Base-by-base conservation (phyloP, 30 jellyfish, hydroid and myxozoan species). In the Catostylus mosaicus region DNA sequence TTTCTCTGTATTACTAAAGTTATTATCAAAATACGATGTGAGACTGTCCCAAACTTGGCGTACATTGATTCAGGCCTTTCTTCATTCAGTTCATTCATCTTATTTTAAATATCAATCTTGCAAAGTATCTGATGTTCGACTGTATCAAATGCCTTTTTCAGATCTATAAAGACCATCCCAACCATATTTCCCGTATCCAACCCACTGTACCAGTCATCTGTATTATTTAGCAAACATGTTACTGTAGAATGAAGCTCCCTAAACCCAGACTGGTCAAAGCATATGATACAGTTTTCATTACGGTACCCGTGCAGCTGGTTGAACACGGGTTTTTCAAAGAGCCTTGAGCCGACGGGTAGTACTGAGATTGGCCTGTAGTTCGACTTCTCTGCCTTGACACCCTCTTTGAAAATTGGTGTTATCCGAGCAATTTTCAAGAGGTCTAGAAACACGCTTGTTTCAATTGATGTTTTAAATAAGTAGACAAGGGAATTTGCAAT, bases 331-430 rank as follows among this genome's bases (percentile, higher is more conserved):
- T 23, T 62, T 62, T 62, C 69, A 56, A 56, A 20, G 11, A 56
- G 26, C 26, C n/a, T 56, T 7, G 69, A 56, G 11, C 10, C 32
- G 46, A 62, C 75, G 26, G 75, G 75, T 10, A 62, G 48, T 16
- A 29, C 75, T 5, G 75, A 62, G 4, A 75, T 75, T 4, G 86
- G 86, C 32, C 86, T 20, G 43, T 75, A 48, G 26, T 50, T 50
- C 20, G 75, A 75, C 23, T 20, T 30, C 7, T 48, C 62, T 9
- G 32, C 43, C 63, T 30, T 52, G 19, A 24, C 75, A n/a, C 75
- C 75, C 18, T 36, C 62, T 30, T 75, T 75, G 67, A 48, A 75
- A 20, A 75, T 75, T 16, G 84, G 84, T n/a, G 84, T 31, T 10
- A 72, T 50, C 71, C 84, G n/a, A 19, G 71, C 84, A 16, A 32